Base-by-base conservation (phyloP, 2,888 invertebrate genomes). In the Megaustenia siamemsis region DNA sequence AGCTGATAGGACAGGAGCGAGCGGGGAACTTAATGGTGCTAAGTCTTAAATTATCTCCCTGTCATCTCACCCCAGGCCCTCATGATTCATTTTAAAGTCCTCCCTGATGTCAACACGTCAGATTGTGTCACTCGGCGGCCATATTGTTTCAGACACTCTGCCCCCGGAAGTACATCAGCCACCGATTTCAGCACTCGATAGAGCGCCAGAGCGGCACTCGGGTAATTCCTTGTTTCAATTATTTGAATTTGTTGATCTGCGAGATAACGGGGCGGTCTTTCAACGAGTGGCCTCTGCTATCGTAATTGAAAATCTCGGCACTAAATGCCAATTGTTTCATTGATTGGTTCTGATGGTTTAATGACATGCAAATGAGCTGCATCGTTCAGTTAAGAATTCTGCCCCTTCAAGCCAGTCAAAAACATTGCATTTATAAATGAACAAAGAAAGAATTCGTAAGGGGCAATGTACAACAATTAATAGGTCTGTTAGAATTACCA, bases 281-380 rank as follows among this genome's bases (percentile, higher is more conserved):
- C 82, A 82, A 68, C 49, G 49, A 49, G 45, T 53, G 69, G 83
- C 49, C 56, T 35, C 45, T 21, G 56, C 60, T 84, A 86, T 86
- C 86, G 56, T 86, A 86, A 86, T 86, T 85, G 86, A 86, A 86
- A 86, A 86, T 86, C 86, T 79, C 63, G 77, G 75, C 84, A 84
- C 82, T 82, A 78, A 81, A 84, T 76, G 84, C 84, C 86, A 84
- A 84, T 84, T 84, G 82, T 84, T 78, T 60, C 69, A 60, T 84
- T 86, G 84, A 84, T 86, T 86, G 66, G 71, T 12, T 82, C 49
- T 49, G 66, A 66, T 82, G 76, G 76, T 53, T 82, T 76, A 82
- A 82, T 76, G 82, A 82, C 82, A 82, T 82, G 82, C 82, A 82
- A 82, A 82, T 82, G 63, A 76, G 82, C 53, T n/a, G 56, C 28